phyloP scores from a whole-genome alignment of 2,113 vertebrate species.

The Nibea albiflora region DNA sequence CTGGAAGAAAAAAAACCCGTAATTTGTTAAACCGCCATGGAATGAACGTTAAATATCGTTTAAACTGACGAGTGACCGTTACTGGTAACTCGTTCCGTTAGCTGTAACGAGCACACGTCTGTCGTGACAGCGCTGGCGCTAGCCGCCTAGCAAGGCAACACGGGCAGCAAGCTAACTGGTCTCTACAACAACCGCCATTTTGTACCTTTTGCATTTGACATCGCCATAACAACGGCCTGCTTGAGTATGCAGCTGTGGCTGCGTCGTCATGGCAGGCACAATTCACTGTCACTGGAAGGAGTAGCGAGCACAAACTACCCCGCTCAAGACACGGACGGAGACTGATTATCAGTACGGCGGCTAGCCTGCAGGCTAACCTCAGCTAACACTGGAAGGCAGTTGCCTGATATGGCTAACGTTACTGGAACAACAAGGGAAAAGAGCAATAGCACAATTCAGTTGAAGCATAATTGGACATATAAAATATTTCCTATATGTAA shows the following conservation, averaged over 20 bases:
- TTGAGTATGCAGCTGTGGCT: slow-evolving; percentile 74
- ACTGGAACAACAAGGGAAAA: slow-evolving; percentile 77
- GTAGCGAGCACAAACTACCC: slow-evolving; percentile 22
- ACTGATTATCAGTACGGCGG: slow-evolving; percentile 37
- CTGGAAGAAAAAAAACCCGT: not conserved
- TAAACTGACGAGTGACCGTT: not conserved
- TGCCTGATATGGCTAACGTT: slow-evolving; percentile 70
- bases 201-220: slow-evolving; percentile 87
- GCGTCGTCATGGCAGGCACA: slow-evolving; percentile 73
- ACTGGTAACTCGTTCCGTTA: not conserved
- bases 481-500: slow-evolving; percentile 61
- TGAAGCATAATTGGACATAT: slow-evolving; percentile 60
- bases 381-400: slow-evolving; percentile 60
- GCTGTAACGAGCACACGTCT: not conserved
- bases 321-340: slow-evolving; percentile 27
- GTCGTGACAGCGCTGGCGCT: slow-evolving; percentile 71
- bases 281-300: slow-evolving; percentile 50
- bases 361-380: slow-evolving; percentile 70
- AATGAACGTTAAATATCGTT: not conserved
- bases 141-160: slow-evolving; percentile 53
- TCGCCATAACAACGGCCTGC: slow-evolving; percentile 88
- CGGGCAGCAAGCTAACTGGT: slow-evolving; percentile 73
- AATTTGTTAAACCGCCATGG: not conserved
- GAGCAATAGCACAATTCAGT: slow-evolving; percentile 71
- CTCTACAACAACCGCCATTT: slow-evolving; percentile 89